Conservation (phyloP, 2,797 vertebrate genomes). For the Oreortyx pictus region DNA sequence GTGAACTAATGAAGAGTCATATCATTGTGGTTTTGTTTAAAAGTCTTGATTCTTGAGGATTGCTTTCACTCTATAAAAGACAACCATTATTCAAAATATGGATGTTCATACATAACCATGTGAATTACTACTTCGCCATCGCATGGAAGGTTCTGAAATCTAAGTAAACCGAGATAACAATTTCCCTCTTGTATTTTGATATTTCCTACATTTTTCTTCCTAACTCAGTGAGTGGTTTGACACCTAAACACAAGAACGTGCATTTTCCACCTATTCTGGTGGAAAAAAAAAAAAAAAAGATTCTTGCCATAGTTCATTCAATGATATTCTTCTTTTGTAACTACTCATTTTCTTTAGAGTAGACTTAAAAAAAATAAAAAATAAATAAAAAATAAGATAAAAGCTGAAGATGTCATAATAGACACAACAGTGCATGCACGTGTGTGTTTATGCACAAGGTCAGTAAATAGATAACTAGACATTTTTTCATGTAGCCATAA, state of each 20-base stretch:
- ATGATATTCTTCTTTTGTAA: background rate
- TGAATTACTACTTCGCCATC: background rate
- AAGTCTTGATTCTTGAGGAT: background rate
- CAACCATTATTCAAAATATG: background rate
- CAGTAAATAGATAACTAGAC: background rate
- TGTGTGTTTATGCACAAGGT: background rate
- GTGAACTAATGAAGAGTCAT: slow-evolving; percentile 16
- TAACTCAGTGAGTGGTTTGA: background rate
- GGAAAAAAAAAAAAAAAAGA: background rate
- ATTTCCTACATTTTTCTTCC: background rate
- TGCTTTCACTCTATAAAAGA: background rate
- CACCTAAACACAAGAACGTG: background rate
- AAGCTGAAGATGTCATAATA: background rate
- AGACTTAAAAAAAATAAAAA: background rate
- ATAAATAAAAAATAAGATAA: background rate
- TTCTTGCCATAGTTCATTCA: background rate
- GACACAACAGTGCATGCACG: background rate
- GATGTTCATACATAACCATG: background rate
- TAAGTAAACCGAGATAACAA: background rate
- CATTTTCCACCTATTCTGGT: background rate
- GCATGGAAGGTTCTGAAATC: background rate
- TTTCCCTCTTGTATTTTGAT: background rate
- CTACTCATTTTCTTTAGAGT: background rate
- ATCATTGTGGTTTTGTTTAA: background rate
- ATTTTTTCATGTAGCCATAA: background rate